Percentiles rank a stretch among this genome's conserved stretches.
Evolutionary conservation across 2,888 invertebrate genomes (phyloP).

Genomic region (Gnatocerus cornutus): DNA sequence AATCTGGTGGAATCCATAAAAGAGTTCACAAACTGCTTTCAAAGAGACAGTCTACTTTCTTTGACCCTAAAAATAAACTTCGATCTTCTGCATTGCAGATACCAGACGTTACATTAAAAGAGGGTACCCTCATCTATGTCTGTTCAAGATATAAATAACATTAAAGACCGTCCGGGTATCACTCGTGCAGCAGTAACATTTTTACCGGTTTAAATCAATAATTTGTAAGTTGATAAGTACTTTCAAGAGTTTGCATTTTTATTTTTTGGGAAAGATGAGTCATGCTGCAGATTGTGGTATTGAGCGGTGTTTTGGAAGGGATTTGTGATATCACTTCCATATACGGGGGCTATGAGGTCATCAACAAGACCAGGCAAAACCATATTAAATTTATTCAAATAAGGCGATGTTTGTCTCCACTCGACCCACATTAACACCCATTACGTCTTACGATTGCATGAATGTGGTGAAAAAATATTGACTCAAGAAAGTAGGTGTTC

Average conservation of each 20-base stretch:
- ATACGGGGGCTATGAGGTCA: conserved; percentile 61
- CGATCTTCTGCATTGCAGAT: conserved; percentile 29
- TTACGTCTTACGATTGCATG: conserved; percentile 26
- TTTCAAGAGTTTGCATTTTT: background rate
- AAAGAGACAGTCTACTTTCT: conserved; percentile 19
- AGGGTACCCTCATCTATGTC: conserved; percentile 6
- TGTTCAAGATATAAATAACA: conserved; percentile 1
- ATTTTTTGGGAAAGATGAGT: conserved; percentile 25
- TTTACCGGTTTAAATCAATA: background rate
- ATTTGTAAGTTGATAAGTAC: no score
- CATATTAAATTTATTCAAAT: conserved; percentile 35
- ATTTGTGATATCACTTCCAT: conserved; percentile 63
- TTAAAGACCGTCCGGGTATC: background rate
- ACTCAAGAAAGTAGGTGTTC: conserved; percentile 26
- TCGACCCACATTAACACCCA: conserved; percentile 35
- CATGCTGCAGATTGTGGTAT: conserved; percentile 28
- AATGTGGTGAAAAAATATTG: conserved; percentile 6
- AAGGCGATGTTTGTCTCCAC: conserved; percentile 37
- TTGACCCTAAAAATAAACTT: conserved; percentile 35
- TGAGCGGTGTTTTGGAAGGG: conserved; percentile 44
- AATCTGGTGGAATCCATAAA: background rate
- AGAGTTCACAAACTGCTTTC: conserved; percentile 7
- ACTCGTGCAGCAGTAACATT: background rate
- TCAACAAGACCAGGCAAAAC: conserved; percentile 27
- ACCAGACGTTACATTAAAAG: background rate